Evolutionary conservation across 2,888 invertebrate species (phyloP), one percentile per base, ranked within the genome.

Genomic region (Drosophila prolongata): DNA sequence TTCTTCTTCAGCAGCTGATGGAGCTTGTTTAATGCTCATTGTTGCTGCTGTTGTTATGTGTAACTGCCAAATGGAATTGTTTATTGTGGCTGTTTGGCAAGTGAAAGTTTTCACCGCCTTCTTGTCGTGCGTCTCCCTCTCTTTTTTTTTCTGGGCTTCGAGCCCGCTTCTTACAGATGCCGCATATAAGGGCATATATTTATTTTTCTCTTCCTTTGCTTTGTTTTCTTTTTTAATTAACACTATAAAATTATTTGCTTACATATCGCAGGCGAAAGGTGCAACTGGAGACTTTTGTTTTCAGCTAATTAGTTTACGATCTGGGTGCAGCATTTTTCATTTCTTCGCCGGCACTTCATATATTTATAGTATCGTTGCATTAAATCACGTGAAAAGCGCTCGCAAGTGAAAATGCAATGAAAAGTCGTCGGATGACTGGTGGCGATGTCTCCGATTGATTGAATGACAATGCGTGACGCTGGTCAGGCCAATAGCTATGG

Each of bases 221-320:
- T 89, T 89, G 78, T 84, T 89, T 87, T 84, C 75, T 76, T 81
- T 83, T 87, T 85, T 86, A 86, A 86, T 86, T 86, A 86, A 84
- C 89, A 87, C 85, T 73, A 81, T 89, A 74, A 81, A 86, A 79
- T 81, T 69, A 59, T 78, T 79, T 66, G 66, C 65, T 46, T 49
- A 58, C 46, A 44, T 38, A 57, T 54, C 57, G 19, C 56, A 11
- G 54, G 35, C 43, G 59, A 59, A 59, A 54, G 59, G 59, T 59
- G 67, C 50, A 40, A 52, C 49, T 42, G 14, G 30, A 24, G 73
- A 79, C 81, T 81, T 82, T 80, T 85, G 76, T 81, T 85, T 87
- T 85, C 69, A 79, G 38, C 49, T 60, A 44, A 79, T 70, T 69
- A 69, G 59, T 75, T 82, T 66, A 66, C 47, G 66, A 74, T 68